Conservation (phyloP, 2,888 invertebrate genomes). For the Idaea dimidiata region DNA sequence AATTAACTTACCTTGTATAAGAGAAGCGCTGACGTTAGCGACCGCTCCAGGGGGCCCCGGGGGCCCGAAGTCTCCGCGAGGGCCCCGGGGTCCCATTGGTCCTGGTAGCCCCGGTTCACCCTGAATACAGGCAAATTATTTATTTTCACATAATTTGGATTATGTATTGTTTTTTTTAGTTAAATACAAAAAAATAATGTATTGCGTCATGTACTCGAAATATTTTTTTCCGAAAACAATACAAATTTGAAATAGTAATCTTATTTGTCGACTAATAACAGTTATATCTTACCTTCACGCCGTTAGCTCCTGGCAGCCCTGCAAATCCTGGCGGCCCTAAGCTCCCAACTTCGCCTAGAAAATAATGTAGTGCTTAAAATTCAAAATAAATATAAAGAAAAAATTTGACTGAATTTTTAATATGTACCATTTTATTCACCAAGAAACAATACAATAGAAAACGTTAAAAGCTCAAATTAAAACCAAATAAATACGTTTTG, state of each 20-base stretch:
- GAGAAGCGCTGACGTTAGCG: constrained; percentile 54
- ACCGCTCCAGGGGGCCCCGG: constrained; percentile 55
- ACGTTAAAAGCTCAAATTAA: too few species aligned
- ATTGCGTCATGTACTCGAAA: too few species aligned
- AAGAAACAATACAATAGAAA: too few species aligned
- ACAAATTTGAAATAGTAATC: too few species aligned
- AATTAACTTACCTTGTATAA: constrained; percentile 45
- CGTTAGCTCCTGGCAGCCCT: constrained; percentile 51
- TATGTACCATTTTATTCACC: too few species aligned
- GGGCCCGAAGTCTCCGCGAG: constrained; percentile 53
- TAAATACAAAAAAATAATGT: too few species aligned
- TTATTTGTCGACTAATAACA: constrained; percentile 5
- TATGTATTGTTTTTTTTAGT: neutral
- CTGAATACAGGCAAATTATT: constrained; percentile 17
- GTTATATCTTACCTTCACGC: constrained; percentile 53
- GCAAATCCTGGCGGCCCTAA: constrained; percentile 52
- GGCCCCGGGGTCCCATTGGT: constrained; percentile 69
- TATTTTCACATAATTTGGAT: neutral
- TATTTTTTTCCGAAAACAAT: too few species aligned
- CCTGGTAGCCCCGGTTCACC: constrained; percentile 73
- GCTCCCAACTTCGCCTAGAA: constrained; percentile 56
- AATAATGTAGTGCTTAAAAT: constrained; percentile 2
- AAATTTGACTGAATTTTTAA: too few species aligned
- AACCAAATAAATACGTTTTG: too few species aligned
- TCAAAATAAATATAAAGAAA: neutral